Percentiles rank a stretch among this genome's conserved stretches.
Conservation (phyloP, 2,113 vertebrate species). For the Genyomyrus donnyi region DNA sequence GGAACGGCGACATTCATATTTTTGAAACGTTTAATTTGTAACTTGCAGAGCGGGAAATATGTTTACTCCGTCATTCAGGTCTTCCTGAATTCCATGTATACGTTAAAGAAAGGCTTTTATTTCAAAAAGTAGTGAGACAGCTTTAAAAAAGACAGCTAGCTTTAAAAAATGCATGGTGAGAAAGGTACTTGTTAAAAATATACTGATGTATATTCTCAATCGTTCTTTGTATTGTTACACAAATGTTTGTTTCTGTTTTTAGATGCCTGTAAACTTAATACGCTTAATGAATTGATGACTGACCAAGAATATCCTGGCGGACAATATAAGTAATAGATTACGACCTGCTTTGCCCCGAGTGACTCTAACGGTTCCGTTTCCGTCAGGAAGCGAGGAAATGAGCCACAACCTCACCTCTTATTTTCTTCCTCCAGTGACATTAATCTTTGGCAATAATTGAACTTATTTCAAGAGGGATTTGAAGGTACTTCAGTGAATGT, state of each 20-base stretch:
- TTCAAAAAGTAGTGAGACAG: neutral
- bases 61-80: neutral
- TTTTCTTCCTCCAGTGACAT: neutral
- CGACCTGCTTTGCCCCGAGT: neutral
- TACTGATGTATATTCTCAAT: neutral
- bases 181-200: neutral
- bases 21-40: neutral
- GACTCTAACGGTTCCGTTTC: neutral
- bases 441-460: slow-evolving; percentile 11
- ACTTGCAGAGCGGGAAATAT: neutral
- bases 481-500: slow-evolving; percentile 16
- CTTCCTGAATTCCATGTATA: neutral
- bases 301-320: neutral
- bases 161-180: neutral
- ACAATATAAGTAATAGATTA: neutral
- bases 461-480: slow-evolving; percentile 14
- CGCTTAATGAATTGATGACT: neutral
- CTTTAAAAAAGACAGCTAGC: neutral
- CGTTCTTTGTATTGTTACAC: neutral
- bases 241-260: neutral
- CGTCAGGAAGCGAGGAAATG: no score
- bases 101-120: neutral
- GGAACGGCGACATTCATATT: neutral
- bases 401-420: neutral
- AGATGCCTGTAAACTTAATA: neutral